A percentile compares a stretch with the other conserved stretches of the same genome.
Evolutionary conservation across 2,888 invertebrate species (phyloP).

Genomic region (Thecocarcelia acutangulata): DNA sequence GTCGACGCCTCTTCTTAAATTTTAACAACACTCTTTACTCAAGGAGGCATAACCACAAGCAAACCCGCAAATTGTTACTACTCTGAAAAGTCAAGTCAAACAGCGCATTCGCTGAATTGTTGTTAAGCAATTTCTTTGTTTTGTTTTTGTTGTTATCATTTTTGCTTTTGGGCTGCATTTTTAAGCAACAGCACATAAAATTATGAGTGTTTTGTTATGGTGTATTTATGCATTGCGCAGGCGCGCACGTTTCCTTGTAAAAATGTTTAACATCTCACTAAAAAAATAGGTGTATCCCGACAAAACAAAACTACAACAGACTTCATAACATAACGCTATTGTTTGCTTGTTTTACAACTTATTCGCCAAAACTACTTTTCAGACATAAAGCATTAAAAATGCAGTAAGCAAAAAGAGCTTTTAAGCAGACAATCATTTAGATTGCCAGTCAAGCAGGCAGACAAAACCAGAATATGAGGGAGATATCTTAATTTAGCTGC

Average conservation of each 20-base stretch:
- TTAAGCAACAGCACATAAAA: slow-evolving; percentile 55
- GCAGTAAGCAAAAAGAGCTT: slow-evolving; percentile 29
- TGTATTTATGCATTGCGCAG: slow-evolving; percentile 63
- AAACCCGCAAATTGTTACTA: slow-evolving; percentile 73
- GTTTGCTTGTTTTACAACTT: slow-evolving; percentile 72
- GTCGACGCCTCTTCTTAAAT: slow-evolving; percentile 76
- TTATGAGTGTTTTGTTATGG: slow-evolving; percentile 56
- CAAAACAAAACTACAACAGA: slow-evolving; percentile 57
- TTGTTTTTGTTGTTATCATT: slow-evolving; percentile 12
- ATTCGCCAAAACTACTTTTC: slow-evolving; percentile 52
- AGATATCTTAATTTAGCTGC: slow-evolving; percentile 78
- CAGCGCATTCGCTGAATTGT: slow-evolving; percentile 67
- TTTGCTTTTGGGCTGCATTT: slow-evolving; percentile 53
- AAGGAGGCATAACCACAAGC: slow-evolving; percentile 70
- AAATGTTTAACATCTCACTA: slow-evolving; percentile 69
- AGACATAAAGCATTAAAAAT: slow-evolving; percentile 7
- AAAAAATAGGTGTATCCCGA: slow-evolving; percentile 72
- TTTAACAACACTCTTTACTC: slow-evolving; percentile 69
- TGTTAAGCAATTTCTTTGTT: slow-evolving; percentile 40
- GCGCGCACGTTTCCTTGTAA: slow-evolving; percentile 71
- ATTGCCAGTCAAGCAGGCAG: slow-evolving; percentile 57
- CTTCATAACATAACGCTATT: slow-evolving; percentile 71
- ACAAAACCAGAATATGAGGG: slow-evolving; percentile 69
- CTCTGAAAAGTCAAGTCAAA: slow-evolving; percentile 73
- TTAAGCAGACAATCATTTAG: slow-evolving; percentile 37